A percentile compares a stretch with the other conserved stretches of the same genome.
These are phyloP conservation scores for Lophotis ruficrista DNA, from an alignment of 2,113 vertebrate species.

Conservation along the genomic window DNA sequence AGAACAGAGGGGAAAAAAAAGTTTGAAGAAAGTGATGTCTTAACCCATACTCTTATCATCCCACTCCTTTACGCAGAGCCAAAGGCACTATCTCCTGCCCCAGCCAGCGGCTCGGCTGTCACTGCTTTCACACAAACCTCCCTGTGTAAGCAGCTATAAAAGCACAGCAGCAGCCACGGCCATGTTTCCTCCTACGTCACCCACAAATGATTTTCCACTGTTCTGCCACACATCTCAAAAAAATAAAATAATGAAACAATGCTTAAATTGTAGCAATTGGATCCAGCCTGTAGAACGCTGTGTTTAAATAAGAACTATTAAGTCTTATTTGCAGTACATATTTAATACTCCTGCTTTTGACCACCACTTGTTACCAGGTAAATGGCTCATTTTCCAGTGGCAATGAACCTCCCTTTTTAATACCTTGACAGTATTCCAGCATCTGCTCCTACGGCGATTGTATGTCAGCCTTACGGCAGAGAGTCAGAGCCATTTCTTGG, in stretches of 20 bases:
- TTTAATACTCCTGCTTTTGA: background rate
- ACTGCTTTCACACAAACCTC: background rate
- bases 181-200: background rate
- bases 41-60: background rate
- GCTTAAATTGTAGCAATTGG: background rate
- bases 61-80: background rate
- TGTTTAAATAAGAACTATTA: background rate
- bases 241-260: background rate
- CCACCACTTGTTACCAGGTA: background rate
- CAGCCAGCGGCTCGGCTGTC: fast-evolving
- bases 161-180: background rate
- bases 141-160: background rate
- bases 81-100: background rate
- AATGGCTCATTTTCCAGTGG: background rate
- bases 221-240: background rate
- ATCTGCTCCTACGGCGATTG: background rate
- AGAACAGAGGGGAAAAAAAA: background rate
- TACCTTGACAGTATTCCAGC: background rate
- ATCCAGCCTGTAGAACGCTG: background rate
- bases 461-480: background rate
- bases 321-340: background rate
- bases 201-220: background rate
- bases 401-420: background rate
- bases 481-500: background rate
- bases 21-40: background rate